Evolutionary conservation across 2,113 vertebrate genomes (phyloP).

Genomic region (Chinchilla lanigera): DNA sequence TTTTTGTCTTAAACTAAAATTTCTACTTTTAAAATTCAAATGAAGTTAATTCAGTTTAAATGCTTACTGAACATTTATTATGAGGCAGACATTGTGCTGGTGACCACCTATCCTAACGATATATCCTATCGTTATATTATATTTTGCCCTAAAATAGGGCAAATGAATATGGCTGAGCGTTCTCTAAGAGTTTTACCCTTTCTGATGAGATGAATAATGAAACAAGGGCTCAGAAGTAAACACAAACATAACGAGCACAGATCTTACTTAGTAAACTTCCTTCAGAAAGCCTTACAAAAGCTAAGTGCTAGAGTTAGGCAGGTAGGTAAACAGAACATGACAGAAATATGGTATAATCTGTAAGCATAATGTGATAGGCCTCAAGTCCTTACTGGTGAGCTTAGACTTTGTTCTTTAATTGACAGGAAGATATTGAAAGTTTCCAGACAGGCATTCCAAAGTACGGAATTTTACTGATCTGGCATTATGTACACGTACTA

Average conservation of each 20-base stretch:
- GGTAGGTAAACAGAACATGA: constrained; percentile 7
- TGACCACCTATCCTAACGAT: constrained; percentile 39
- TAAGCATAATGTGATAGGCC: neutral
- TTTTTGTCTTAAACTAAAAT: constrained; percentile 32
- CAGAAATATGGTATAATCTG: neutral
- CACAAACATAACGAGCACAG: constrained; percentile 18
- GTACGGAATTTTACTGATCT: neutral
- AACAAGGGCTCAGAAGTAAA: neutral
- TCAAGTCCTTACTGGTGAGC: constrained; percentile 20
- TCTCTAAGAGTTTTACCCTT: constrained; percentile 29
- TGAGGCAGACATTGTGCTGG: neutral
- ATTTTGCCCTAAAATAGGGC: constrained; percentile 52
- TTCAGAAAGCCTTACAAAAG: neutral
- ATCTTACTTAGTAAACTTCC: constrained; percentile 5
- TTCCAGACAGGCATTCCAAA: constrained; percentile 40
- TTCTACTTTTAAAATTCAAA: constrained; percentile 18
- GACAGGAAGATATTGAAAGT: neutral
- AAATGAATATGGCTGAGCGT: constrained; percentile 3
- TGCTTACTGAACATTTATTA: constrained; percentile 35
- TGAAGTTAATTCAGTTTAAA: constrained; percentile 51
- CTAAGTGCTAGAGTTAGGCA: neutral
- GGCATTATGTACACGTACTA: neutral
- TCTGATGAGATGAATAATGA: constrained; percentile 15
- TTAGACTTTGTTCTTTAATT: constrained; percentile 32
- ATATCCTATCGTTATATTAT: constrained; percentile 10